These are phyloP conservation scores for Tineola bisselliella DNA, from an alignment of 2,888 invertebrate genomes.

Conservation along the genomic window DNA sequence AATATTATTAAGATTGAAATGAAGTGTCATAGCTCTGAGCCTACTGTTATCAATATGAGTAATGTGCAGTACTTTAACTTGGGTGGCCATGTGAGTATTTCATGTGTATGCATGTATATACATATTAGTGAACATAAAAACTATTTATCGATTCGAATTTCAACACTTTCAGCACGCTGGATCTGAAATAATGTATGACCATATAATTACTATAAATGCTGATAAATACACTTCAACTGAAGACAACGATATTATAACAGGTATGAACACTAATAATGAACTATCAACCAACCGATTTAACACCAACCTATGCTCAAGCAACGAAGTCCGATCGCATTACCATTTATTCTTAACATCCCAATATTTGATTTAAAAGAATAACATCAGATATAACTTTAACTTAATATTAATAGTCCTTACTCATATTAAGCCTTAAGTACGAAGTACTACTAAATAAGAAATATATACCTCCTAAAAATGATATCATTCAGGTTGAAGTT, in stretches of 20 bases:
- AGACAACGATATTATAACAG: conserved; percentile 76
- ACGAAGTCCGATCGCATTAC: too few species aligned
- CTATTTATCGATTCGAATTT: too few species aligned
- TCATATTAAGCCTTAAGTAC: too few species aligned
- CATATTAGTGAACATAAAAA: too few species aligned
- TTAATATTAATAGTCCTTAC: too few species aligned
- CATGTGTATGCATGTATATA: too few species aligned
- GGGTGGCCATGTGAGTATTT: conserved; percentile 79
- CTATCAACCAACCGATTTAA: background rate
- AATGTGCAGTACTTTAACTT: conserved; percentile 93
- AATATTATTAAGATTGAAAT: conserved; percentile 81
- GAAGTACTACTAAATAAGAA: too few species aligned
- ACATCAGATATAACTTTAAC: too few species aligned
- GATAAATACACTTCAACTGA: conserved; percentile 79
- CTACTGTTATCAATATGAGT: conserved; percentile 87
- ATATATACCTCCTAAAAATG: too few species aligned
- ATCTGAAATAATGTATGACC: conserved; percentile 71
- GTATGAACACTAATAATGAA: conserved; percentile 31
- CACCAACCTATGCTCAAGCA: background rate
- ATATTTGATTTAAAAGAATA: too few species aligned
- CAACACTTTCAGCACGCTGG: conserved; percentile 65
- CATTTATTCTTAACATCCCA: too few species aligned
- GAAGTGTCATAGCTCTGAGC: conserved; percentile 77
- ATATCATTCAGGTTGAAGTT: too few species aligned
- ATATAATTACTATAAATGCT: conserved; percentile 77